These are phyloP conservation scores for Dicrurus megarhynchus DNA, from an alignment of 2,113 vertebrate genomes.

Conservation along the genomic window DNA sequence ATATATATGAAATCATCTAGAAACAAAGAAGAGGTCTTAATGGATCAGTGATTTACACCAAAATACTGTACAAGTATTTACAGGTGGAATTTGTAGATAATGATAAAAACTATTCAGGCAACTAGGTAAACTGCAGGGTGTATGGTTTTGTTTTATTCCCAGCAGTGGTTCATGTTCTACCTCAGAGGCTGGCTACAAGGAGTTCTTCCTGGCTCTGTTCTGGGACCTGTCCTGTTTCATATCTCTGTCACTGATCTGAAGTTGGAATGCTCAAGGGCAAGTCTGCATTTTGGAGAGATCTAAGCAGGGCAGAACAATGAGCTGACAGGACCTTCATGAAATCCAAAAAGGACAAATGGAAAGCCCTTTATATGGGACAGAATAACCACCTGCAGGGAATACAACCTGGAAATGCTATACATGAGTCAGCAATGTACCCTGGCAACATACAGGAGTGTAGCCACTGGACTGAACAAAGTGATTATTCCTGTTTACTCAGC, in stretches of 20 bases:
- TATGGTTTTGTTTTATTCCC: background rate
- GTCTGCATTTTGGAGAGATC: background rate
- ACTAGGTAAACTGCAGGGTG: background rate
- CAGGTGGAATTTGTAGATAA: background rate
- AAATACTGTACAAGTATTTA: background rate
- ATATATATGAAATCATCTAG: background rate
- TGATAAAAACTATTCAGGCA: background rate
- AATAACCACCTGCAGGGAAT: background rate
- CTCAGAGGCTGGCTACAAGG: background rate
- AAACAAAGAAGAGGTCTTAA: background rate
- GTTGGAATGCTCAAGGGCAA: background rate
- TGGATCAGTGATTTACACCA: background rate
- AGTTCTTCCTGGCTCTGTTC: background rate
- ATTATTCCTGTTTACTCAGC: conserved; percentile 12
- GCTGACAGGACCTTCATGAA: background rate
- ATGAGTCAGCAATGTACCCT: background rate
- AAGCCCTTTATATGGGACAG: background rate
- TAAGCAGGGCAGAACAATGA: background rate
- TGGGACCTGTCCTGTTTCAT: background rate
- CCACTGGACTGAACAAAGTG: background rate
- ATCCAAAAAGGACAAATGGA: background rate
- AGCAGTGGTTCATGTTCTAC: background rate
- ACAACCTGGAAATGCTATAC: background rate
- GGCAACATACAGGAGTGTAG: background rate
- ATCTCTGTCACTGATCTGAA: background rate